A percentile compares a stretch with the other conserved stretches of the same genome.
Conservation (phyloP, 2,888 invertebrate genomes). For the Aphidoletes aphidimyza region DNA sequence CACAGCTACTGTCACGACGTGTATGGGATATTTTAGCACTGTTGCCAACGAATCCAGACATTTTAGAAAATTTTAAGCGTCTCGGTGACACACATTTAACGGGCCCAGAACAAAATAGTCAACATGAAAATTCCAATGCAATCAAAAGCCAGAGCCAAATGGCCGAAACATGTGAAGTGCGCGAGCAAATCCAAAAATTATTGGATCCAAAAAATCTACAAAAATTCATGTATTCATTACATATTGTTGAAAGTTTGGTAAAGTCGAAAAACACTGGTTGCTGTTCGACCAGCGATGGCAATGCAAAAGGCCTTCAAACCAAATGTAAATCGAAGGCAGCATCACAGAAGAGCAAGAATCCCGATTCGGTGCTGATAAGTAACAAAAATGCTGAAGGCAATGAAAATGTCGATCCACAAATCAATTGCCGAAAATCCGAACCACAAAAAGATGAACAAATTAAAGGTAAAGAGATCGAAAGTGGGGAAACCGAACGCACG, state of each 20-base stretch:
- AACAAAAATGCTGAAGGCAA: slow-evolving; percentile 26
- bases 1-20: slow-evolving; percentile 87
- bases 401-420: neutral
- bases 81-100: slow-evolving; percentile 64
- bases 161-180: slow-evolving; percentile 60
- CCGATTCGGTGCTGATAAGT: neutral
- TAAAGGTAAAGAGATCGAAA: neutral
- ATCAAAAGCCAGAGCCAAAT: neutral
- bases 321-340: slow-evolving; percentile 45
- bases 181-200: slow-evolving; percentile 73
- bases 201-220: slow-evolving; percentile 90
- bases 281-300: slow-evolving; percentile 52
- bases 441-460: neutral
- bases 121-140: neutral
- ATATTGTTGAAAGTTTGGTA: slow-evolving; percentile 84
- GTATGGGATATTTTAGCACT: slow-evolving; percentile 96
- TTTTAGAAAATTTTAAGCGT: slow-evolving; percentile 85
- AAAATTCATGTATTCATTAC: slow-evolving; percentile 93
- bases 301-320: slow-evolving; percentile 16
- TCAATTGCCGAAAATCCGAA: neutral
- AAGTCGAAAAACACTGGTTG: slow-evolving; percentile 57
- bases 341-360: neutral
- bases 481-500: neutral
- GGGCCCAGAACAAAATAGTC: neutral
- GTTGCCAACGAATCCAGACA: slow-evolving; percentile 87